Conservation (phyloP, 2,888 invertebrate genomes). For the Diachrysia chrysitis region DNA sequence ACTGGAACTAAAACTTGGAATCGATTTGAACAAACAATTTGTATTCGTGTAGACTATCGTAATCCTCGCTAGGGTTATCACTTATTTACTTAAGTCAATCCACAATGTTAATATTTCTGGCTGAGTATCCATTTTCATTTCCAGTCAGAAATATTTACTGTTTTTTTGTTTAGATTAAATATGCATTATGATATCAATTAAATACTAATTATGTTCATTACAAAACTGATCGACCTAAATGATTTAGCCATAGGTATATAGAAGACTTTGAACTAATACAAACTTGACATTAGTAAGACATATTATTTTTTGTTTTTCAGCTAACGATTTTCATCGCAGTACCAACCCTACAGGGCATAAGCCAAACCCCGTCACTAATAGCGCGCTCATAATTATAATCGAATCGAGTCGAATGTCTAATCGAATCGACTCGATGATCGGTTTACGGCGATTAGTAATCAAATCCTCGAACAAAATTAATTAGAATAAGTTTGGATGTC, state of each 20-base stretch:
- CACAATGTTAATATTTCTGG: background rate
- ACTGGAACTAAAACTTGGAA: slow-evolving; percentile 23
- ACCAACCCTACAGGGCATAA: slow-evolving; percentile 30
- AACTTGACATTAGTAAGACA: background rate
- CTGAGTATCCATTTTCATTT: background rate
- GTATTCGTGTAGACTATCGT: slow-evolving; percentile 40
- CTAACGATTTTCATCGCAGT: background rate
- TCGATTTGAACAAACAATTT: slow-evolving; percentile 43
- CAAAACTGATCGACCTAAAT: no score
- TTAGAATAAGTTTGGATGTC: slow-evolving; percentile 41
- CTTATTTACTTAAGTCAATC: background rate
- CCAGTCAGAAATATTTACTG: no score
- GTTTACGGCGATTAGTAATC: slow-evolving; percentile 44
- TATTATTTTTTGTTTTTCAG: background rate
- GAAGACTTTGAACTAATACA: background rate
- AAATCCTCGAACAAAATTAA: slow-evolving; percentile 41
- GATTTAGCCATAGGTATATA: no score
- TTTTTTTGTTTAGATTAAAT: background rate
- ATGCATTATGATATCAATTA: no score
- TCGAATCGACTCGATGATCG: slow-evolving; percentile 53
- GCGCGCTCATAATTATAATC: slow-evolving; percentile 49
- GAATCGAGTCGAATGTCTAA: slow-evolving; percentile 48
- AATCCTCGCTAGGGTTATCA: slow-evolving; percentile 41
- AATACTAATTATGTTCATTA: no score
- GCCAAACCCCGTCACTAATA: slow-evolving; percentile 32